Base-by-base conservation (phyloP, 2,797 vertebrate genomes). In the Coregonus sp. region DNA sequence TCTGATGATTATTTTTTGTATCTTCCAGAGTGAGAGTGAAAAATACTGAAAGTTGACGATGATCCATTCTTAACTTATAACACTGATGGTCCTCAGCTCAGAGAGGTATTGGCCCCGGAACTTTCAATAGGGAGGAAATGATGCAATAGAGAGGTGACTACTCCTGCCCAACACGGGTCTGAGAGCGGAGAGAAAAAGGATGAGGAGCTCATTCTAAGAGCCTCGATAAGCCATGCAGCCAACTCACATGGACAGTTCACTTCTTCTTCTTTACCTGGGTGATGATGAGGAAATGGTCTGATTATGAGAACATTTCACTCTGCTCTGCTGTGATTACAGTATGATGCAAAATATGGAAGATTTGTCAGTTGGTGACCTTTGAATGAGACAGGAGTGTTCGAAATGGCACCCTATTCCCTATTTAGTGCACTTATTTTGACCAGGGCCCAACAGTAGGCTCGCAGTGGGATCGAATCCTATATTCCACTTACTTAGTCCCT, bases 151-250 rank as follows among this genome's bases (percentile, higher is more conserved):
- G 69, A 73, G 73, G 61, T 74, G 76, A 77, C 69, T 75, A 69
- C 86, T 91, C 89, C 89, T 91, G 88, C 86, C 87, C 81, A 81
- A 87, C 78, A 78, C 20, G 56, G 18, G 56, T 86, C 87, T 91
- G 89, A 90, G 90, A 91, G 91, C 87, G 85, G 83, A 82, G 80
- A 82, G 80, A 47, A 85, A 88, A 91, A 91, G 89, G 91, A 87
- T 87, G 66, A 80, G 81, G 74, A 81, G 84, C 83, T 76, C 86
- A 88, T 89, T 56, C 16, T 29, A 25, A 52, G 25, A 31, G 40
- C 16, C 25, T 3, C 70, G 12, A 37, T 56, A 56, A 56, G 40
- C 20, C 20, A 67, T 31, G 73, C 35, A 59, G 14, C 35, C 37
- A 25, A 37, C 61, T 73, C 72, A 59, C 54, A 61, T 47, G 40